Percentiles rank a stretch among this genome's conserved stretches.
These are phyloP conservation scores for Apis florea DNA, from an alignment of 1,140 invertebrate species.

Conservation along the genomic window DNA sequence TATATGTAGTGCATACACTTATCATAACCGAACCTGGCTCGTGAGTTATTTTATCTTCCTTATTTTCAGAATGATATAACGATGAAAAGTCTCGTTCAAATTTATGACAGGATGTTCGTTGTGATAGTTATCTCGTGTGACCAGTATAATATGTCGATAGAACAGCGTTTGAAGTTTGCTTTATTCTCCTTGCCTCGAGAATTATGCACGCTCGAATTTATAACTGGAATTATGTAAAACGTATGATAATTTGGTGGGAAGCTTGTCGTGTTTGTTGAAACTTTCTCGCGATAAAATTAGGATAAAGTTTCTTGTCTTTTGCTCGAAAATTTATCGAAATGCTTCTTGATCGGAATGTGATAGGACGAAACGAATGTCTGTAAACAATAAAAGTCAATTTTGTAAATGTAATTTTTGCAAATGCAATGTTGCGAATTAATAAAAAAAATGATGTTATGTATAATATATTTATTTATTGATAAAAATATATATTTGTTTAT, in stretches of 20 bases:
- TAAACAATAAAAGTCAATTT: no score
- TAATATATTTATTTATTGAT: no score
- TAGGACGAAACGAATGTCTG: no score
- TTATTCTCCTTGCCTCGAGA: background rate
- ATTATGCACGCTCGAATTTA: background rate
- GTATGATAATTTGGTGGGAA: constrained; percentile 15
- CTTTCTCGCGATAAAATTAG: constrained; percentile 12
- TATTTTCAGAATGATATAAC: background rate
- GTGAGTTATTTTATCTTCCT: background rate
- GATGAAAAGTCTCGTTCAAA: background rate
- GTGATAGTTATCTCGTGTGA: background rate
- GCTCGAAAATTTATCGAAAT: background rate
- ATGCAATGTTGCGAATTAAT: no score
- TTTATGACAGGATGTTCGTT: background rate
- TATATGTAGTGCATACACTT: background rate
- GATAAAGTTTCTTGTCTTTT: background rate
- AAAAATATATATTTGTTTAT: no score
- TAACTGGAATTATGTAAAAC: constrained; percentile 4
- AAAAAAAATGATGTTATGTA: no score
- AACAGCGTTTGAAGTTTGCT: background rate
- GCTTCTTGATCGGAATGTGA: background rate
- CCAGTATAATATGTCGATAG: background rate
- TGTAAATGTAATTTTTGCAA: no score
- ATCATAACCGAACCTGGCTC: background rate
- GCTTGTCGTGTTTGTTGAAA: background rate